Evolutionary conservation across 1,140 invertebrate genomes (phyloP), one percentile per base, ranked within the genome.

Genomic region (Neotoxoptera formosana): DNA sequence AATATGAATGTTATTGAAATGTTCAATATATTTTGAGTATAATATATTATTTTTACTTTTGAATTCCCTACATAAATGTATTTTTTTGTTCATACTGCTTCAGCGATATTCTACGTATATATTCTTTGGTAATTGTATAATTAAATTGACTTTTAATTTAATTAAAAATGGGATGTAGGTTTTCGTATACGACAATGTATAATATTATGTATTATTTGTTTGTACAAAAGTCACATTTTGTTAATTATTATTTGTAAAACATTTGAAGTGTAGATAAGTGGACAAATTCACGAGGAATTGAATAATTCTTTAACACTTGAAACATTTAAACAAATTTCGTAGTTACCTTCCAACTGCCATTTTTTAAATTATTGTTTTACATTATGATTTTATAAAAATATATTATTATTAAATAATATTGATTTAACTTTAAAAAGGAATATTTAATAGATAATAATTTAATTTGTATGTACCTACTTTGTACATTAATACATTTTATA

Each of bases 1-100:
- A 76, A 76, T n/a, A 76, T 76, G 30, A 76, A n/a, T n/a, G 3
- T n/a, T 76, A 76, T 76, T 76, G 30, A 34, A 76, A 76, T 76
- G n/a, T 76, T 76, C 60, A 76, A 76, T 76, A 76, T 76, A 17
- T 76, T 60, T 76, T 4, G 9, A 7, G 60, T 67, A 67, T 67
- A 76, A 67, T 67, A 76, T 76, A 76, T 76, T 76, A 76, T 76
- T 67, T 67, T 67, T 67, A 67, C 60, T 67, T 67, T 67, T 67
- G 60, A 67, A 67, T 67, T 67, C 4, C 30, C 60, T n/a, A 67
- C 60, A 67, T n/a, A 67, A 67, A 67, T 67, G 60, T 67, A 67
- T 67, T 67, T 67, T 67, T 67, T 67, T 7, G 9, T 67, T n/a
- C 60, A 67, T 30, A 67, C 30, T 67, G 30, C 60, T 67, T 67